These are phyloP conservation scores for Pristionchus exspectatus DNA, from an alignment of 2,888 invertebrate species.

Conservation along the genomic window DNA sequence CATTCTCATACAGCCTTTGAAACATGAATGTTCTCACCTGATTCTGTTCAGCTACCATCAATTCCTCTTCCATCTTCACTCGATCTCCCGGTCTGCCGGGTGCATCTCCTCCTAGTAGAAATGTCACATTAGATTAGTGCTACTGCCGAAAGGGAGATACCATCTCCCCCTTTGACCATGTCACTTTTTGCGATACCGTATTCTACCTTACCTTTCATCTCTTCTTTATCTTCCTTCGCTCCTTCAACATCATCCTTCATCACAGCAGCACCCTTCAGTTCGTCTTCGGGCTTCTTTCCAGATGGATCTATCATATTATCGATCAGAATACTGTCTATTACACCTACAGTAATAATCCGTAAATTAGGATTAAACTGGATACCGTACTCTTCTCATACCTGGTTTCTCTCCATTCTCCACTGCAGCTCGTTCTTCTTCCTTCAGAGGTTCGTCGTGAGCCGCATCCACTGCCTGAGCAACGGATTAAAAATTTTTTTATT, in stretches of 20 bases:
- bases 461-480: not conserved
- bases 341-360: not conserved
- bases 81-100: conserved; percentile 44
- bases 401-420: conserved; percentile 55
- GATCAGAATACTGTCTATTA: not conserved
- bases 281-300: conserved; percentile 38
- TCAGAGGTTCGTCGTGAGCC: conserved; percentile 22
- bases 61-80: conserved; percentile 55
- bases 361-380: not conserved
- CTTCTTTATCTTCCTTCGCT: conserved; percentile 52
- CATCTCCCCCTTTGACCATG: not conserved
- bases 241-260: conserved; percentile 49
- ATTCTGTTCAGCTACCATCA: conserved; percentile 43
- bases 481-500: not conserved
- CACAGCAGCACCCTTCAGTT: conserved; percentile 37
- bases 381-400: not conserved
- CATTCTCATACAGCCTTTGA: no score
- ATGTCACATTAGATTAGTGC: not conserved
- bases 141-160: not conserved
- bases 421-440: conserved; percentile 45
- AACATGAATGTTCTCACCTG: not conserved
- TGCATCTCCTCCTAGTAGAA: conserved; percentile 8
- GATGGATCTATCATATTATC: conserved; percentile 14
- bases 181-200: not conserved
- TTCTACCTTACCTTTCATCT: not conserved